These are phyloP conservation scores for Troides oblongomaculatus DNA, from an alignment of 2,888 invertebrate species.

Conservation along the genomic window DNA sequence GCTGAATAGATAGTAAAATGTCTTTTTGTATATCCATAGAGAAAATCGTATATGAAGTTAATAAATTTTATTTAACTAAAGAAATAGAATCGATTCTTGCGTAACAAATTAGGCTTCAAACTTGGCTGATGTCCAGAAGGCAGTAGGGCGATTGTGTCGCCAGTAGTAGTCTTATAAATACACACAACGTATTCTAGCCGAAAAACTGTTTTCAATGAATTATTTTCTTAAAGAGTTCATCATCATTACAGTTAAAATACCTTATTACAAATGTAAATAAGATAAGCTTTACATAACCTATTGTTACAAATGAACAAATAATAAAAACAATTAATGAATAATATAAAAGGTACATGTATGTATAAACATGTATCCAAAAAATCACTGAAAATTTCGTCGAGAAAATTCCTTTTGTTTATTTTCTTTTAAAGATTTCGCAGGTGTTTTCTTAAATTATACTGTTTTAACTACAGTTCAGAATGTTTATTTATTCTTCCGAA, in stretches of 20 bases:
- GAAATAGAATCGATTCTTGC: slow-evolving; percentile 18
- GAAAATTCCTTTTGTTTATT: slow-evolving; percentile 1
- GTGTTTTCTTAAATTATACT: background rate
- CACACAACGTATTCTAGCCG: background rate
- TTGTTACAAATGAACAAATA: background rate
- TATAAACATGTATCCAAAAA: background rate
- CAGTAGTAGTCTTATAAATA: background rate
- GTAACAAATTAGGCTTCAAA: slow-evolving; percentile 19
- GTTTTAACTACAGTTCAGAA: background rate
- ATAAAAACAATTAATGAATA: background rate
- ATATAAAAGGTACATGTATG: background rate
- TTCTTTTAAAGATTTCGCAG: slow-evolving; percentile 4
- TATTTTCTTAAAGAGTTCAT: background rate
- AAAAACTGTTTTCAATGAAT: background rate
- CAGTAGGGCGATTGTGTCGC: slow-evolving; percentile 7
- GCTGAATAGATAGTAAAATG: background rate
- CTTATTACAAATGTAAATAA: background rate
- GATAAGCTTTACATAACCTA: background rate
- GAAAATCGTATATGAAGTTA: background rate
- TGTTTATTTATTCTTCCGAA: slow-evolving; percentile 7
- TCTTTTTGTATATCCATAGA: background rate
- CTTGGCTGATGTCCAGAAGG: slow-evolving; percentile 22
- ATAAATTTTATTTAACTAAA: background rate
- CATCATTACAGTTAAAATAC: background rate
- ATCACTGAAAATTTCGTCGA: background rate